phyloP scores from a whole-genome alignment of 2,888 invertebrate genomes.

The Rhagium mordax region DNA sequence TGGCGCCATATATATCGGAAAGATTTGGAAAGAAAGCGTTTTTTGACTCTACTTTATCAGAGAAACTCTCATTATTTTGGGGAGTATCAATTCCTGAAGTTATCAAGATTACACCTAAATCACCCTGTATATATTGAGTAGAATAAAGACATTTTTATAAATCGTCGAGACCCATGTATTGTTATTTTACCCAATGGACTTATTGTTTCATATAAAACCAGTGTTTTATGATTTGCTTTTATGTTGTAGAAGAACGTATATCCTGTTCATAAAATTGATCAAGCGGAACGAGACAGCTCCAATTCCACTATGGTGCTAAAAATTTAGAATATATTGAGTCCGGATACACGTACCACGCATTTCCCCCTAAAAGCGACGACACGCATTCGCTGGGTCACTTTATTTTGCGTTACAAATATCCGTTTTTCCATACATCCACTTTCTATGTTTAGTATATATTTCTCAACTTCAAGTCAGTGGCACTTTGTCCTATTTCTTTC shows the following conservation, averaged over 20 bases:
- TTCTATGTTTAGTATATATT: constrained; percentile 6
- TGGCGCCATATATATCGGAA: too few species aligned
- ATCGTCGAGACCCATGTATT: neutral
- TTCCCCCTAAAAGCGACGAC: constrained; percentile 4
- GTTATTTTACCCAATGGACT: constrained; percentile 24
- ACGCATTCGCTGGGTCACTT: constrained; percentile 28
- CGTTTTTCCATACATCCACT: constrained; percentile 30
- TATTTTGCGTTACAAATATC: constrained; percentile 27
- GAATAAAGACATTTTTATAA: neutral
- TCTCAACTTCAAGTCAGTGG: constrained; percentile 22
- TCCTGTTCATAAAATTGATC: constrained; percentile 42
- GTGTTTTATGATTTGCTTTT: constrained; percentile 44
- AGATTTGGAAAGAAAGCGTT: too few species aligned
- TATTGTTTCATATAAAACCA: constrained; percentile 38
- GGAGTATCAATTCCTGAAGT: too few species aligned
- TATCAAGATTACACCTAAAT: too few species aligned
- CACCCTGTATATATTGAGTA: neutral
- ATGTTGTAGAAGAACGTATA: constrained; percentile 35
- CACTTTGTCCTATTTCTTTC: neutral
- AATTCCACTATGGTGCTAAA: constrained; percentile 17
- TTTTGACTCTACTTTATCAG: too few species aligned
- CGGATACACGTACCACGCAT: constrained; percentile 18
- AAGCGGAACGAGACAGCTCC: constrained; percentile 41
- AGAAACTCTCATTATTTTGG: too few species aligned
- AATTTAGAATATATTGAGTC: constrained; percentile 27